A percentile compares a stretch with the other conserved stretches of the same genome.
Evolutionary conservation across 2,797 vertebrate species (phyloP).

Genomic region (Micrastur ruficollis): DNA sequence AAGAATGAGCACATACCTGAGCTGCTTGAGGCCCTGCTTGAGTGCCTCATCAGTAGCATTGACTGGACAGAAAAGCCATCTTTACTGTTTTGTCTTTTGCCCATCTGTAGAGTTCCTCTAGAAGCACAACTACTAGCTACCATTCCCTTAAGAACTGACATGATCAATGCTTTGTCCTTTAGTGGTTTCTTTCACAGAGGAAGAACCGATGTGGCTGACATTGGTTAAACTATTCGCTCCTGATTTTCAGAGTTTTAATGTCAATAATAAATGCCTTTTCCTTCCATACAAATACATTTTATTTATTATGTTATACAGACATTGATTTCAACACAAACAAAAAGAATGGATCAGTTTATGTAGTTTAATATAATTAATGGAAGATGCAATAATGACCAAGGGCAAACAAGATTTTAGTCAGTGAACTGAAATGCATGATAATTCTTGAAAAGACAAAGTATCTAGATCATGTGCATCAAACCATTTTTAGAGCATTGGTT

Average conservation of each 20-base stretch:
- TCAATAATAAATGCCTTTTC: not conserved
- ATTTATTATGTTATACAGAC: not conserved
- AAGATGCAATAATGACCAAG: not conserved
- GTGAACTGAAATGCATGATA: not conserved
- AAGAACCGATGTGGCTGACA: not conserved
- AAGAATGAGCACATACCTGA: not conserved
- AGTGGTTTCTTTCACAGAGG: not conserved
- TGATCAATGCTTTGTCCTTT: not conserved
- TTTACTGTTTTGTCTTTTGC: not conserved
- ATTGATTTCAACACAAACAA: not conserved
- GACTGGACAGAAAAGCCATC: not conserved
- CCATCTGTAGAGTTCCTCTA: not conserved
- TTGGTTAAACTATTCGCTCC: not conserved
- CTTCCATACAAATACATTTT: not conserved
- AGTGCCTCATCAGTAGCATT: not conserved
- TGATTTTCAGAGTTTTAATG: not conserved
- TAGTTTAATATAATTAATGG: not conserved
- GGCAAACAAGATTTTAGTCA: not conserved
- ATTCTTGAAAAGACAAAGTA: not conserved
- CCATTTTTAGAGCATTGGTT: not conserved
- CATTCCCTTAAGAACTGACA: not conserved
- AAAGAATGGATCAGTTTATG: not conserved
- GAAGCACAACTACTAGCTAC: not conserved
- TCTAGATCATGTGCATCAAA: fast-evolving
- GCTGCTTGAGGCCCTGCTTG: not conserved